Percentiles rank a stretch among this genome's conserved stretches.
phyloP scores from a whole-genome alignment of 1,140 invertebrate genomes.

The Cotesia chilonis region DNA sequence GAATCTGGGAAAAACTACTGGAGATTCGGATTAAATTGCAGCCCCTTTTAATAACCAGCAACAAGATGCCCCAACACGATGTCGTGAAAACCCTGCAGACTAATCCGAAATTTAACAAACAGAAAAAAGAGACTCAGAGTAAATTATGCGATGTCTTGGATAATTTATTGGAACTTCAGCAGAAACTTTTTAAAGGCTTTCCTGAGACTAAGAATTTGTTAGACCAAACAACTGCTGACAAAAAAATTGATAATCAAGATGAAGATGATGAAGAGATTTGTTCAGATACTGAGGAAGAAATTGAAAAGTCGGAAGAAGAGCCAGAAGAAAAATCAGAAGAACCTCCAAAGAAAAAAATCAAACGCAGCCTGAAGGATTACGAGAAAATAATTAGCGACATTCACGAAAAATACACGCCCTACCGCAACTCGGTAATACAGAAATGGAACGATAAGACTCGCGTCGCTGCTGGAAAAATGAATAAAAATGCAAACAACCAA shows the following conservation, averaged over 20 bases:
- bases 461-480: slow-evolving; percentile 70
- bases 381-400: slow-evolving; percentile 70
- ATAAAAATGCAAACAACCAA: slow-evolving; percentile 77
- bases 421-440: slow-evolving; percentile 80
- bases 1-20: slow-evolving; percentile 83
- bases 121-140: slow-evolving; percentile 64
- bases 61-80: slow-evolving; percentile 78
- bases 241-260: slow-evolving; percentile 41
- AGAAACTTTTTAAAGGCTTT: slow-evolving; percentile 69
- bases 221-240: slow-evolving; percentile 42
- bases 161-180: slow-evolving; percentile 72
- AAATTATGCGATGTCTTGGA: slow-evolving; percentile 71
- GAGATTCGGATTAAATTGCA: slow-evolving; percentile 87
- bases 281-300: slow-evolving; percentile 66
- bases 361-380: slow-evolving; percentile 66
- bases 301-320: slow-evolving; percentile 59
- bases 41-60: slow-evolving; percentile 76
- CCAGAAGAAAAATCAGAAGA: slow-evolving; percentile 55
- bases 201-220: slow-evolving; percentile 71
- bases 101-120: slow-evolving; percentile 66
- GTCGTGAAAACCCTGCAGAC: slow-evolving; percentile 65
- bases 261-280: slow-evolving; percentile 64
- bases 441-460: slow-evolving; percentile 94
- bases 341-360: slow-evolving; percentile 68
- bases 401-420: slow-evolving; percentile 74